phyloP scores from a whole-genome alignment of 2,113 vertebrate genomes.

The Panthera uncia region DNA sequence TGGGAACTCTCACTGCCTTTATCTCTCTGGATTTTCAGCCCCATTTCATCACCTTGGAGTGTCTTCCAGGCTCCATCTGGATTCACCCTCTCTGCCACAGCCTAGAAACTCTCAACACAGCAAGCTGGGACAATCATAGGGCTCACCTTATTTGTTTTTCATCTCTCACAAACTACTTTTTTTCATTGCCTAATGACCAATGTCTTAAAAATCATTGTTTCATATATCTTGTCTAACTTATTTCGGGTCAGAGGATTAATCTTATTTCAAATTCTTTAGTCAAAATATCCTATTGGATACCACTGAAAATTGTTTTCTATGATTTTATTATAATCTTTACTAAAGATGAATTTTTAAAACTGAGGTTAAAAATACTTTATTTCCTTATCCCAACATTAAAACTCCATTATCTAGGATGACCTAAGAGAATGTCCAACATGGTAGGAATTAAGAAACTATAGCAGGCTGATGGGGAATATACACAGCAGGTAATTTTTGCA shows the following conservation, averaged over 20 bases:
- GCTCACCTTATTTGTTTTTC: not conserved
- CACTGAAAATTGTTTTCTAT: not conserved
- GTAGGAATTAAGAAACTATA: slow-evolving; percentile 21
- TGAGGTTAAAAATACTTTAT: not conserved
- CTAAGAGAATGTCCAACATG: not conserved
- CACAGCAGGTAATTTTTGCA: not conserved
- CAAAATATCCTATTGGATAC: not conserved
- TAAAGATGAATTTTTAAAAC: not conserved
- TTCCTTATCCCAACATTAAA: slow-evolving; percentile 15
- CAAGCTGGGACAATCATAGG: not conserved
- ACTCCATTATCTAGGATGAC: not conserved
- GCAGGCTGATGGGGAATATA: not conserved
- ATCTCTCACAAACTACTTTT: not conserved
- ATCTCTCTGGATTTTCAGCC: not conserved
- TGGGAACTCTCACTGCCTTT: not conserved
- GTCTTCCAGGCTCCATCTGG: not conserved
- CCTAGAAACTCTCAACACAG: not conserved
- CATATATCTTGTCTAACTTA: not conserved
- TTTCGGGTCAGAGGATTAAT: not conserved
- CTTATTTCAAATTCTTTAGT: not conserved
- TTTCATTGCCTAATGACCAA: not conserved
- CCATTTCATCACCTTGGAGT: not conserved
- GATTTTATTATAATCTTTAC: not conserved
- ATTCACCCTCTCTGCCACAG: not conserved
- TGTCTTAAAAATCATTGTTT: not conserved